A percentile compares a stretch with the other conserved stretches of the same genome.
phyloP scores from a whole-genome alignment of 2,113 vertebrate genomes.

The Castor canadensis region DNA sequence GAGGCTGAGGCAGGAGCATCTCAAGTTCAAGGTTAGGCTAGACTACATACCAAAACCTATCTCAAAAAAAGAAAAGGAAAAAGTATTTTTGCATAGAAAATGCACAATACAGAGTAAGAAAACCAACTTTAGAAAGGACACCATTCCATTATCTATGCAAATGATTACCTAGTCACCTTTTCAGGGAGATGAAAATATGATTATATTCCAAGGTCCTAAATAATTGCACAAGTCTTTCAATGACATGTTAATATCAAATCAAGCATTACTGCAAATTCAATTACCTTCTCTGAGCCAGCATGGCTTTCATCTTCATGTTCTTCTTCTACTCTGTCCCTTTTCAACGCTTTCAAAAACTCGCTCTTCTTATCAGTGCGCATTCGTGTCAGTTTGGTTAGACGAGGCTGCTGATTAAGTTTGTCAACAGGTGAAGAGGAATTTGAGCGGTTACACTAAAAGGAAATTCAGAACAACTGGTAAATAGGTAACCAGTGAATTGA shows the following conservation, averaged over 20 bases:
- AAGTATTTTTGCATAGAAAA: background rate
- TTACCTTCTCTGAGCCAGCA: constrained; percentile 83
- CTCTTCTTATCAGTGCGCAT: constrained; percentile 86
- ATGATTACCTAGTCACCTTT: background rate
- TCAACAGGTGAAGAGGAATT: constrained; percentile 87
- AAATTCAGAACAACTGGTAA: constrained; percentile 5
- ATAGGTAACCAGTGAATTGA: background rate
- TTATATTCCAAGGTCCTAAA: background rate
- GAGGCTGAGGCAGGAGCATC: background rate
- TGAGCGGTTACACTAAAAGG: constrained; percentile 81
- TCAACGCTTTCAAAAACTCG: constrained; percentile 87
- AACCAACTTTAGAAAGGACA: background rate
- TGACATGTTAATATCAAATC: background rate
- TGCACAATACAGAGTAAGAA: background rate
- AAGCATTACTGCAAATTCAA: background rate
- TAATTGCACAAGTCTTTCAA: background rate
- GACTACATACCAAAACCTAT: background rate
- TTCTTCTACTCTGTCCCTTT: constrained; percentile 83
- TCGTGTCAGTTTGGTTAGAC: constrained; percentile 86
- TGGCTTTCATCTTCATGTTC: constrained; percentile 80
- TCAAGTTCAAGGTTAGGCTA: background rate
- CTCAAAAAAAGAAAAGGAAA: background rate
- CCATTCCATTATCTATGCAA: background rate
- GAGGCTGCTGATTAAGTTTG: constrained; percentile 85
- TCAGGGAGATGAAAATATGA: background rate